Conservation (phyloP, 2,888 invertebrate species). For the Latheticus oryzae region DNA sequence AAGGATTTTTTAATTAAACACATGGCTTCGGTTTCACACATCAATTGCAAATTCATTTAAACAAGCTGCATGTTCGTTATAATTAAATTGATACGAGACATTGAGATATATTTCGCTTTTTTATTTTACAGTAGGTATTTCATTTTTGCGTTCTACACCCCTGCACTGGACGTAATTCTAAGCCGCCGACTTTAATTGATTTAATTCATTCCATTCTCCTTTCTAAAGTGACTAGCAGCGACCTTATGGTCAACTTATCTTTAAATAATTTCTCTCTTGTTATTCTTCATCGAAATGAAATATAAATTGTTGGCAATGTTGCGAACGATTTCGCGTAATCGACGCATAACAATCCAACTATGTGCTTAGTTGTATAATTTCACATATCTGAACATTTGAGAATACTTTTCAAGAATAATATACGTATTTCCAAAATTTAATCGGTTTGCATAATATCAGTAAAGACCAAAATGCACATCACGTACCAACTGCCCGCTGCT, state of each 20-base stretch:
- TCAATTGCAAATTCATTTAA: conserved; percentile 65
- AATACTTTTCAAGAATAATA: no score
- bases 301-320: no score
- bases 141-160: no score
- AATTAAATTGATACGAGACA: conserved; percentile 64
- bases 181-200: conserved; percentile 53
- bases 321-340: no score
- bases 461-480: conserved; percentile 65
- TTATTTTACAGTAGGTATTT: conserved; percentile 23
- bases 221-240: no score
- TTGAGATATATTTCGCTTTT: conserved; percentile 53
- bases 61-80: conserved; percentile 62
- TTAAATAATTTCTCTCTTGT: no score
- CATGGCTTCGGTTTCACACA: conserved; percentile 65
- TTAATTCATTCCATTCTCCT: conserved; percentile 53
- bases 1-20: conserved; percentile 67
- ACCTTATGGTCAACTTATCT: no score
- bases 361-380: no score
- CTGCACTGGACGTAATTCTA: conserved; percentile 45
- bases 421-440: conserved; percentile 15
- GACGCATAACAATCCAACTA: no score
- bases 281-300: no score
- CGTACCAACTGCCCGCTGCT: conserved; percentile 53
- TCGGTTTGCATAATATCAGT: conserved; percentile 63
- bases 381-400: no score